Percentiles rank a stretch among this genome's conserved stretches.
These are phyloP conservation scores for Centropristis striata DNA, from an alignment of 2,113 vertebrate species.

Conservation along the genomic window DNA sequence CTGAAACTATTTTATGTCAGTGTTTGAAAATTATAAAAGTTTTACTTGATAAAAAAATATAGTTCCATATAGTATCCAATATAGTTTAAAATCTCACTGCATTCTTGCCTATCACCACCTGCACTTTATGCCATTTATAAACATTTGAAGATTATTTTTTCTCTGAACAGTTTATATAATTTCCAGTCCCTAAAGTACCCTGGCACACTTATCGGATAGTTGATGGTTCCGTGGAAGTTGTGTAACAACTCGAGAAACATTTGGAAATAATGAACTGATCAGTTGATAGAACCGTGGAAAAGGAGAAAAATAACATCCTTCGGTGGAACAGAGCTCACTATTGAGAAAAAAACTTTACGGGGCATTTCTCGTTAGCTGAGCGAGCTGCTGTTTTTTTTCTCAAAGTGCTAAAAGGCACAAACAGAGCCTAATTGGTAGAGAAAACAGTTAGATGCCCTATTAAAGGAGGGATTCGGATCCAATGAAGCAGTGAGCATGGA, in stretches of 20 bases:
- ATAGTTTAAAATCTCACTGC: too few relatives aligned
- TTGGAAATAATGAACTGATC: conserved; percentile 9
- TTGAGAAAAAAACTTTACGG: conserved; percentile 28
- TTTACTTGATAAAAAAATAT: not conserved
- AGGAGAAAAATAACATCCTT: not conserved
- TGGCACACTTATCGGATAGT: not conserved
- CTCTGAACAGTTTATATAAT: not conserved
- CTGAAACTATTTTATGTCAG: too few relatives aligned
- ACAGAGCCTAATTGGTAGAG: conserved; percentile 37
- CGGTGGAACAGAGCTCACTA: not conserved
- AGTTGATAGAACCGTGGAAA: conserved; percentile 7
- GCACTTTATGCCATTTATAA: not conserved
- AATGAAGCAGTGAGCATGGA: conserved; percentile 44
- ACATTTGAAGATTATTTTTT: not conserved
- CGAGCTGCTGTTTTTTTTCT: not conserved
- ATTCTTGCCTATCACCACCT: not conserved
- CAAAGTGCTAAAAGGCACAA: conserved; percentile 36
- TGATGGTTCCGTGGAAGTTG: not conserved
- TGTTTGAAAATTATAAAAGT: not conserved
- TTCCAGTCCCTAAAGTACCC: not conserved
- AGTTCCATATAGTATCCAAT: too few relatives aligned
- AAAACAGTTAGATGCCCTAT: conserved; percentile 36
- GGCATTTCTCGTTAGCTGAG: conserved; percentile 37
- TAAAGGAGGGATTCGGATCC: conserved; percentile 31
- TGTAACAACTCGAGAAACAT: conserved; percentile 17